Base-by-base conservation (phyloP, 2,113 vertebrate species). In the Ptilonorhynchus violaceus region DNA sequence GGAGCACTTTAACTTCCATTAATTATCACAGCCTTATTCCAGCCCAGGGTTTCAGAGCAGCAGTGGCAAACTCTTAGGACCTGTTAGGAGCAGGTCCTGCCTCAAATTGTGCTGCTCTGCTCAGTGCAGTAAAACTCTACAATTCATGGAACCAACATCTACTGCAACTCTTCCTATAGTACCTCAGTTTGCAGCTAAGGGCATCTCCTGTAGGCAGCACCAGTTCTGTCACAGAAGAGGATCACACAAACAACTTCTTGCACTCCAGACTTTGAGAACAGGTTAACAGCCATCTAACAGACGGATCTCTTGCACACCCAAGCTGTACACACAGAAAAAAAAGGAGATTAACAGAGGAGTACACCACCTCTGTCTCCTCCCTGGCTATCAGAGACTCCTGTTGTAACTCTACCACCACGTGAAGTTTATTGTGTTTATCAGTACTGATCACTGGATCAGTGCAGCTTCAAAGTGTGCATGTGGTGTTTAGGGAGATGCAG, bases 1-100 rank as follows among this genome's bases (percentile, higher is more conserved):
- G 85, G 49, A 96, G 66, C 58, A 75, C 56, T 94, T 90, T 68
- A 96, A 93, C 79, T 64, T 88, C 80, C 69, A 85, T 89, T 89
- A 93, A 94, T 93, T 95, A 92, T 42, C 76, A 64, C 80, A 89
- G 76, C 41, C 49, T 60, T 67, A 72, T 72, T 94, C 73, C 64
- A 93, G 85, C 23, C 76, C 73, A 64, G 56, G 30, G 56, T 64
- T 96, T 88, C 72, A 81, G 42, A 74, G 68, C 47, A 91, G 83
- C 68, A 79, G 84, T 52, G 35, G 74, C 46, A 83, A 85, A 84
- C 49, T 80, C 33, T 37, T 53, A 67, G 25, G 64, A 91, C 56
- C 39, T 78, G 42, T 70, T 55, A 92, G 20, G 55, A 88, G 59
- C 42, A 88, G 42, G 39, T 88, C 41, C 59, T 86, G 72, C 55